Percentiles rank a stretch among this genome's conserved stretches.
Evolutionary conservation across 2,797 vertebrate species (phyloP).

Genomic region (Acanthurus leucopareius): DNA sequence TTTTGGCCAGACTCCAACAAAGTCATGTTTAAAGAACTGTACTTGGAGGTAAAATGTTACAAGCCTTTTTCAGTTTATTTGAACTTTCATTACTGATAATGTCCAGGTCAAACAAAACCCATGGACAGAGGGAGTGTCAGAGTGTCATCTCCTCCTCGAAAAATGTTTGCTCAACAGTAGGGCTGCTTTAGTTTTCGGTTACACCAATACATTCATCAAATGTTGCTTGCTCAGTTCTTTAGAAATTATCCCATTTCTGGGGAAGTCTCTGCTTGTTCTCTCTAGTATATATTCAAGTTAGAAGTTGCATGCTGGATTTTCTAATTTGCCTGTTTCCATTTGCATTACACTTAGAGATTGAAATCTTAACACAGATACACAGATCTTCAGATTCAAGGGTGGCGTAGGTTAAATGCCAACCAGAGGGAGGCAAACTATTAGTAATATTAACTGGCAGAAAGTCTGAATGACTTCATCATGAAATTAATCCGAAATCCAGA

Average conservation of each 20-base stretch:
- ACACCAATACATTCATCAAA: slow-evolving; percentile 2
- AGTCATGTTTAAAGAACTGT: no score
- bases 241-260: slow-evolving; percentile 13
- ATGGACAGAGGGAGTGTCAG: slow-evolving; percentile 26
- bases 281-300: background rate
- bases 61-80: background rate
- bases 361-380: background rate
- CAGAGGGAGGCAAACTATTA: background rate
- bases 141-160: slow-evolving; percentile 29
- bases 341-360: background rate
- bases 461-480: slow-evolving; percentile 3
- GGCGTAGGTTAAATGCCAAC: background rate
- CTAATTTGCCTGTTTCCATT: fast-evolving
- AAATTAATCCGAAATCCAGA: slow-evolving; percentile 9
- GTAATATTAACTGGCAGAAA: background rate
- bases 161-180: slow-evolving; percentile 34
- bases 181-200: slow-evolving; percentile 39
- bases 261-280: slow-evolving; percentile 2
- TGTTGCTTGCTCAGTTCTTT: slow-evolving; percentile 21
- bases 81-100: background rate
- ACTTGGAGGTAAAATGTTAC: no score
- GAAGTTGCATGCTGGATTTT: background rate
- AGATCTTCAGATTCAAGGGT: background rate
- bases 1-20: no score
- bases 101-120: background rate